These are phyloP conservation scores for Gambusia holbrooki DNA, from an alignment of 2,113 vertebrate genomes.

Conservation along the genomic window DNA sequence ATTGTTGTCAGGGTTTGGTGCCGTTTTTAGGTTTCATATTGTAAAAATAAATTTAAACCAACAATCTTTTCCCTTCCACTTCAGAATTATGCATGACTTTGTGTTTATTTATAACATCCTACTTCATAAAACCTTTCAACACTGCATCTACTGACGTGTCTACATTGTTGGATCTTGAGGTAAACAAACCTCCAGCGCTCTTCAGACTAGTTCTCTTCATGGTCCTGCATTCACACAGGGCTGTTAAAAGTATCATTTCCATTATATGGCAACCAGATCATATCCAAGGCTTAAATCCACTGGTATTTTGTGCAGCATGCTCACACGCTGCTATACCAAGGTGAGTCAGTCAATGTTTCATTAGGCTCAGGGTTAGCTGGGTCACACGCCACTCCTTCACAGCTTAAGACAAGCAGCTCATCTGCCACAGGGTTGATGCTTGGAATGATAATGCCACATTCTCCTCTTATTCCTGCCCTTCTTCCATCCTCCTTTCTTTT, in stretches of 20 bases:
- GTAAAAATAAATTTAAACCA: too few relatives aligned
- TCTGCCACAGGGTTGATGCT: conserved; percentile 82
- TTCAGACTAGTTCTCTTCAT: conserved; percentile 46
- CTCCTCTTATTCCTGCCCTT: conserved; percentile 48
- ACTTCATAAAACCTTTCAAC: conserved; percentile 13
- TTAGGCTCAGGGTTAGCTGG: conserved; percentile 83
- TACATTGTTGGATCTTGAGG: conserved; percentile 24
- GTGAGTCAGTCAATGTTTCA: conserved; percentile 85
- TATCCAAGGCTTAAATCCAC: conserved; percentile 61
- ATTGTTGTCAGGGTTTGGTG: too few relatives aligned
- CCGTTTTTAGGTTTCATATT: too few relatives aligned
- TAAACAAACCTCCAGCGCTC: conserved; percentile 18
- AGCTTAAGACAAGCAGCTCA: conserved; percentile 84
- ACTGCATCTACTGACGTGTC: background rate
- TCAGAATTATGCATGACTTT: too few relatives aligned
- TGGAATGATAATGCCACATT: conserved; percentile 81
- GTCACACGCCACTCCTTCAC: conserved; percentile 83
- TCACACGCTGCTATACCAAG: conserved; percentile 43
- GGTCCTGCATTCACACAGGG: conserved; percentile 34
- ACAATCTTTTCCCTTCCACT: too few relatives aligned
- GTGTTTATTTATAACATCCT: background rate
- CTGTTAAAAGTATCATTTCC: conserved; percentile 29
- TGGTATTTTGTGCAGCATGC: conserved; percentile 76
- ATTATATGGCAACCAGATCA: conserved; percentile 47
- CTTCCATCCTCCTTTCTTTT: conserved; percentile 4